Percentiles rank a stretch among this genome's conserved stretches.
These are phyloP conservation scores for Pteronotus mesoamericanus DNA, from an alignment of 2,797 vertebrate species.

Conservation along the genomic window DNA sequence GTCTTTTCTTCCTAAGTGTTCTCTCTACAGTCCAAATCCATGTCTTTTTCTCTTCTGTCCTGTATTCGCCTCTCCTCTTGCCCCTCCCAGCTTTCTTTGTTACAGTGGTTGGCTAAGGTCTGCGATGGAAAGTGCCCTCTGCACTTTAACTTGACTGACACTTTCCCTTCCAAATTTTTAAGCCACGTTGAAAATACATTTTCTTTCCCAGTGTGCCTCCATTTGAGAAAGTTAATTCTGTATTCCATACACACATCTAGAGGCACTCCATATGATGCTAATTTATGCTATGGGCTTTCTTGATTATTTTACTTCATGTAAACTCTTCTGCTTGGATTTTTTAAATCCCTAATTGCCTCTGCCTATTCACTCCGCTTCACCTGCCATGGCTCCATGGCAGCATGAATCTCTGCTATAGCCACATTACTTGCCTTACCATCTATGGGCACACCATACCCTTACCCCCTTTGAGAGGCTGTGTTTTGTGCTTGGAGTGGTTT, in stretches of 20 bases:
- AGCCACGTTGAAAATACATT: not conserved
- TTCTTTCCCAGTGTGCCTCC: not conserved
- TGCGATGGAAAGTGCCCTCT: not conserved
- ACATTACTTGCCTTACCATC: not conserved
- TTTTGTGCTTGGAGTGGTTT: not conserved
- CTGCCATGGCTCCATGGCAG: not conserved
- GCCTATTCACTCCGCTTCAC: not conserved
- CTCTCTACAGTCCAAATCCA: not conserved
- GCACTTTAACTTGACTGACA: not conserved
- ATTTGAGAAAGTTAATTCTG: not conserved
- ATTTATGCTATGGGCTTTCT: not conserved
- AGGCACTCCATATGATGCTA: not conserved
- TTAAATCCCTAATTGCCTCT: not conserved
- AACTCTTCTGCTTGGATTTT: not conserved
- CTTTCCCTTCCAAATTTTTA: not conserved
- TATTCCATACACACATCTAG: not conserved
- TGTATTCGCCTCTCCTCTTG: not conserved
- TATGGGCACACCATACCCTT: not conserved
- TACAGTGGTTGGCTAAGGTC: not conserved
- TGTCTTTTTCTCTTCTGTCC: not conserved
- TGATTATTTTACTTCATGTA: not conserved
- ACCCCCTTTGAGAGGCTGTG: not conserved
- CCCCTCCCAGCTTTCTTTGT: not conserved
- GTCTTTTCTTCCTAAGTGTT: not conserved
- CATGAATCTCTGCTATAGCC: not conserved